Base-by-base conservation (phyloP, 2,797 vertebrate species). In the Tokudaia tokunoshimensis region DNA sequence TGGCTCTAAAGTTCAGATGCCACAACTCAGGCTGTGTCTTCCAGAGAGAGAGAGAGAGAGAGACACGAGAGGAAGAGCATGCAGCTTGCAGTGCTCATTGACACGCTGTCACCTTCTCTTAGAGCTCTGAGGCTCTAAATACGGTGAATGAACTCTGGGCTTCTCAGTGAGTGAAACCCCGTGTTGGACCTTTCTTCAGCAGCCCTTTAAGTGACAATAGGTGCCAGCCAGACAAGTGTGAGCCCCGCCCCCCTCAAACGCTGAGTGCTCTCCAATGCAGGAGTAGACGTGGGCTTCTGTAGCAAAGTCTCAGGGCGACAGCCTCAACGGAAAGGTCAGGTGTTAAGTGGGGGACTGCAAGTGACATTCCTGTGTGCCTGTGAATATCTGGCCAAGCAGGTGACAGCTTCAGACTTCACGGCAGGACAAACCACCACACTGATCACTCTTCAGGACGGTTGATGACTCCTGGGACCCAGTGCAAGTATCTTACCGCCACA, bases 21-120 rank as follows among this genome's bases (percentile, higher is more conserved):
- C 47, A n/a, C 47, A n/a, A 17, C 15, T 84, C 82, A 50, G 61
- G 44, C 31, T 52, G 47, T 52, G 63, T 52, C 63, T 86, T 57
- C 55, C 29, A 14, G 37, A 76, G 37, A 31, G 15, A 19, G 1
- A 6, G 14, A 26, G 55, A 89, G 52, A 29, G 24, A 19, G 1
- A 5, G 50, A n/a, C n/a, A n/a, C n/a, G 41, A 41, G 50, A 89
- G 72, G 59, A 89, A 44, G 26, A 47, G 55, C 26, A 20, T 10
- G 1, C 52, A 0, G 29, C 65, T 67, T 5, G 6, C 65, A 0
- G 6, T 0, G 17, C 50, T 59, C 22, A 37, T 41, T 20, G 50
- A 41, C 0, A 52, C 15, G 7, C 5, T 1, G 19, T 29, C 70
- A 14, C 19, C 8, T 15, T 61, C 29, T 37, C 52, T 22, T 59